These are phyloP conservation scores for Nesidiocoris tenuis DNA, from an alignment of 2,888 invertebrate species.

Conservation along the genomic window DNA sequence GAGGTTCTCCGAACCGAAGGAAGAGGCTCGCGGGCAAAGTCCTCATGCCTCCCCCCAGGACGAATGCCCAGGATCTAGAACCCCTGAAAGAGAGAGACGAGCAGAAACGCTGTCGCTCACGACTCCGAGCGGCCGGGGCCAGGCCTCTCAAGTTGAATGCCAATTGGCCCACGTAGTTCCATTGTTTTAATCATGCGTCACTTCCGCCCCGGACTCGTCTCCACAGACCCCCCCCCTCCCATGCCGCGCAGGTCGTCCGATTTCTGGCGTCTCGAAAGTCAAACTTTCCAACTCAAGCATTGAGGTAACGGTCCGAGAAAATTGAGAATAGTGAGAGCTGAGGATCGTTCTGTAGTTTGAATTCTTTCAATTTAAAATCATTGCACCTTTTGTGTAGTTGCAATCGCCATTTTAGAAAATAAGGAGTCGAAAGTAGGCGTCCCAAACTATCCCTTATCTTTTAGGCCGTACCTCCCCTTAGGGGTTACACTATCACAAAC, in stretches of 20 bases:
- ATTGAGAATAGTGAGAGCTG: neutral
- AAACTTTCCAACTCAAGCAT: neutral
- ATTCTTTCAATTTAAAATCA: too few species aligned
- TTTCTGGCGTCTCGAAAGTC: neutral
- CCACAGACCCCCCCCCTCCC: neutral
- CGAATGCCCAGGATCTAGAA: too few species aligned
- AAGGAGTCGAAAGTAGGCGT: slow-evolving; percentile 2
- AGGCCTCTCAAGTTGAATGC: slow-evolving; percentile 41
- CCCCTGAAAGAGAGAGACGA: neutral
- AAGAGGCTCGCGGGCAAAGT: neutral
- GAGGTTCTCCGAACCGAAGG: too few species aligned
- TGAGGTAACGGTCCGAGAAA: neutral
- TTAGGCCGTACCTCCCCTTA: neutral
- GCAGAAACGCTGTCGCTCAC: slow-evolving; percentile 43
- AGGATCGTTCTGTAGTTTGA: too few species aligned
- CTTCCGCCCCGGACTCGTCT: slow-evolving; percentile 41
- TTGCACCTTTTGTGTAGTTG: too few species aligned
- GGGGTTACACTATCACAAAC: slow-evolving; percentile 2
- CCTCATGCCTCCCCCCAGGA: neutral
- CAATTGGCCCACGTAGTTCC: slow-evolving; percentile 48
- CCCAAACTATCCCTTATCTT: neutral
- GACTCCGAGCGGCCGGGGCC: slow-evolving; percentile 19
- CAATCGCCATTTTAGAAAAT: too few species aligned
- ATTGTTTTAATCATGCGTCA: slow-evolving; percentile 47
- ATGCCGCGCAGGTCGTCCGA: neutral